Evolutionary conservation across 2,113 vertebrate species (phyloP).

Genomic region (Equus quagga): DNA sequence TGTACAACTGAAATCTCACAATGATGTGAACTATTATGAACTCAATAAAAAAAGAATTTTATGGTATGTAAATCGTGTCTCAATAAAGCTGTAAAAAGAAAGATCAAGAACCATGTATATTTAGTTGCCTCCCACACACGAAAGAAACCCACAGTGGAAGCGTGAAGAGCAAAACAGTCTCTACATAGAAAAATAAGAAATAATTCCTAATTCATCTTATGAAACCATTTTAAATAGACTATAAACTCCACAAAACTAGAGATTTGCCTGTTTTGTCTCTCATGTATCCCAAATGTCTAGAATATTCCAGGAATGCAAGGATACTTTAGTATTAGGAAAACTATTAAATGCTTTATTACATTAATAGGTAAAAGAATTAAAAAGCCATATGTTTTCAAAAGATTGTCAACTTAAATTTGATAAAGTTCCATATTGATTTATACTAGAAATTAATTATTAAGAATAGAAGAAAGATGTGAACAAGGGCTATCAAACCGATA

Average conservation of each 20-base stretch:
- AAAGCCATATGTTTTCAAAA: background rate
- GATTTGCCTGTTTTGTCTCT: background rate
- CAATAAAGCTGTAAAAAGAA: background rate
- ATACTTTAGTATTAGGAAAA: background rate
- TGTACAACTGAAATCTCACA: too few species aligned
- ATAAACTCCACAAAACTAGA: background rate
- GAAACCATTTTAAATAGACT: background rate
- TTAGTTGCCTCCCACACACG: background rate
- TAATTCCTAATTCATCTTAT: background rate
- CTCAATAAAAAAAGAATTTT: background rate
- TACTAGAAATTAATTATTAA: background rate
- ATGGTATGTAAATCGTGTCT: background rate
- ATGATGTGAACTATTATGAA: too few species aligned
- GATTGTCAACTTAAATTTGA: background rate
- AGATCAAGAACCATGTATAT: background rate
- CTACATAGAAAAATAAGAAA: background rate
- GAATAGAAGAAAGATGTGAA: background rate
- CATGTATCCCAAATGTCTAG: background rate
- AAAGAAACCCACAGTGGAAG: background rate
- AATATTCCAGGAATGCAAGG: background rate
- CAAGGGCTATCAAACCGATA: background rate
- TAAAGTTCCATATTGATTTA: background rate
- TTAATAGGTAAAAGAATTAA: background rate
- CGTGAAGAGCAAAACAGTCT: background rate
- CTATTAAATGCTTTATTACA: background rate